Percentiles rank a stretch among this genome's conserved stretches.
Conservation (phyloP, 2,888 invertebrate species). For the Drosophila lacicola region DNA sequence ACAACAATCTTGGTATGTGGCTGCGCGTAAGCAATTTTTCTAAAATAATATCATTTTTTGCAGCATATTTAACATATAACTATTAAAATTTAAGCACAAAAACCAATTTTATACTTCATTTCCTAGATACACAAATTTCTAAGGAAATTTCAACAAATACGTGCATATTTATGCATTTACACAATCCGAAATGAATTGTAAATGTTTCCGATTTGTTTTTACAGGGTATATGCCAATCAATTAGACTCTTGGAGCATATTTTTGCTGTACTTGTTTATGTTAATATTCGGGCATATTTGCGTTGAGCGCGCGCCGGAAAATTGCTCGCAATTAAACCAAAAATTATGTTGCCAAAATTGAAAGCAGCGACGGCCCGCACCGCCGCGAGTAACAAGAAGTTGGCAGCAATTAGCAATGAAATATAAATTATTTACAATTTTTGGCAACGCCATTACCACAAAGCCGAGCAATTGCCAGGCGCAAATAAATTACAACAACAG, state of each 20-base stretch:
- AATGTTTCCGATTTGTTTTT: background rate
- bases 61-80: too few relatives aligned
- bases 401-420: slow-evolving; percentile 71
- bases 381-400: slow-evolving; percentile 68
- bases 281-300: slow-evolving; percentile 41
- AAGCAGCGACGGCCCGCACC: slow-evolving; percentile 20
- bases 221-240: background rate
- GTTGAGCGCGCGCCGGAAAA: slow-evolving; percentile 33
- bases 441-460: slow-evolving; percentile 72
- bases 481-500: slow-evolving; percentile 31
- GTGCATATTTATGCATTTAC: too few relatives aligned
- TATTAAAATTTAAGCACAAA: too few relatives aligned
- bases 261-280: slow-evolving; percentile 11
- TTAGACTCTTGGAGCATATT: background rate
- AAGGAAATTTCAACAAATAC: too few relatives aligned
- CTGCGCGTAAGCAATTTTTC: background rate
- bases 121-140: too few relatives aligned
- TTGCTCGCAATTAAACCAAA: slow-evolving; percentile 70
- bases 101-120: too few relatives aligned
- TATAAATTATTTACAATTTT: slow-evolving; percentile 71
- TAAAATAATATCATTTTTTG: background rate
- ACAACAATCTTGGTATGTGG: background rate
- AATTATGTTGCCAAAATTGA: slow-evolving; percentile 69
- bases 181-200: too few relatives aligned
- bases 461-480: slow-evolving; percentile 40